Evolutionary conservation across 2,113 vertebrate genomes (phyloP).

Genomic region (Ivindomyrus marchei): DNA sequence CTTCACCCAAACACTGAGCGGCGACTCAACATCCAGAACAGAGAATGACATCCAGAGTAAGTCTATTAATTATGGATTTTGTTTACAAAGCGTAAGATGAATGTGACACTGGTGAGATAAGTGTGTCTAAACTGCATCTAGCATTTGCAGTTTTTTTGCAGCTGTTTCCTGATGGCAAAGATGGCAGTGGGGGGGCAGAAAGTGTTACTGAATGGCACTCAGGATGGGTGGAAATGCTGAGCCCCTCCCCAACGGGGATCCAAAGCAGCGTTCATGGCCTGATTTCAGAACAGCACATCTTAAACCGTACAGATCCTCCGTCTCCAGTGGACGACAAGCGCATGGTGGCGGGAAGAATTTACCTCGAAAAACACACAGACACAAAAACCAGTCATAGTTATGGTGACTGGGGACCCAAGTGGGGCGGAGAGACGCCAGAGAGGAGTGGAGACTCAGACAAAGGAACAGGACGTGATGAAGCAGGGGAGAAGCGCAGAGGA

Average conservation of each 20-base stretch:
- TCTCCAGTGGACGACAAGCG: neutral
- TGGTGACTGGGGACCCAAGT: neutral
- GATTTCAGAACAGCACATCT: neutral
- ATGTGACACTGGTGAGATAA: neutral
- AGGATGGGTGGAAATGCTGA: neutral
- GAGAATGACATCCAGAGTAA: neutral
- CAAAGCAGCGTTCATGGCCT: neutral
- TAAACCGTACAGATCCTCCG: neutral
- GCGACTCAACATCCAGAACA: neutral
- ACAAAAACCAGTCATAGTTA: neutral
- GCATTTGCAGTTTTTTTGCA: neutral
- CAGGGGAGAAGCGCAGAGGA: neutral
- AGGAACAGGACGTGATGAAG: neutral
- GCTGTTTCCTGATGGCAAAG: neutral
- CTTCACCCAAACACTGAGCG: neutral
- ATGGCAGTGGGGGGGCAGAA: neutral
- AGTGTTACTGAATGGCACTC: neutral
- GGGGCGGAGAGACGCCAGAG: neutral
- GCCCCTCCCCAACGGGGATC: neutral
- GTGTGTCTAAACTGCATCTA: neutral
- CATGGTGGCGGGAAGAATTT: neutral
- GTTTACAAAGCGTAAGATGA: neutral
- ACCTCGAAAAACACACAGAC: neutral
- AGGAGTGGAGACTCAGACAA: neutral
- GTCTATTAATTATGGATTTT: neutral